Evolutionary conservation across 2,797 vertebrate species (phyloP).

Genomic region (Gymnodraco acuticeps): DNA sequence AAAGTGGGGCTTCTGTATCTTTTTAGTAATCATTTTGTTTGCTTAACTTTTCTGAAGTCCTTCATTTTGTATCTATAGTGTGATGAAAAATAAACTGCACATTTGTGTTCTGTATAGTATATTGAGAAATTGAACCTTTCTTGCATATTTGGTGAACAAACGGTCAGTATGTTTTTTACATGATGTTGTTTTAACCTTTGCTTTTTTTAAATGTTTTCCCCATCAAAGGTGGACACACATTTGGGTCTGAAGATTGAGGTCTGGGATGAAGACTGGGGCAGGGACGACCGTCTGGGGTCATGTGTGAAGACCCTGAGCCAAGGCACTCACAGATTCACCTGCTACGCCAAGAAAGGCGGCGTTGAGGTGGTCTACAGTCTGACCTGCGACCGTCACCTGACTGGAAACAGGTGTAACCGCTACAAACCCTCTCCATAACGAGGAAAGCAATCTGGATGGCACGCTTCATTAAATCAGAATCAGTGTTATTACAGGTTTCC

Average conservation of each 20-base stretch:
- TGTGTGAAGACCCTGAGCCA: fast-evolving
- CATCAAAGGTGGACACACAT: slow-evolving; percentile 51
- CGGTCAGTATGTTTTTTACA: background rate
- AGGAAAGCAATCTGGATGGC: background rate
- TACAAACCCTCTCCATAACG: slow-evolving; percentile 39
- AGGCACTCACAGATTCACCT: slow-evolving; percentile 27
- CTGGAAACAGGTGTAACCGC: slow-evolving; percentile 37
- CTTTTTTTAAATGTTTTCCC: background rate
- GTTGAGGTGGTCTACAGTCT: slow-evolving; percentile 31
- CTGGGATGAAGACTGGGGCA: fast-evolving
- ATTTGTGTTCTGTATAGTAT: no score
- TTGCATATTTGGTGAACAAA: no score
- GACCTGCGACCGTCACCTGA: slow-evolving; percentile 44
- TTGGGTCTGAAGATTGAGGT: background rate
- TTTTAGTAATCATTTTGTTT: no score
- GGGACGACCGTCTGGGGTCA: slow-evolving; percentile 15
- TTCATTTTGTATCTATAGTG: no score
- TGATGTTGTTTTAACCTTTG: background rate
- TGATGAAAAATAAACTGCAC: no score
- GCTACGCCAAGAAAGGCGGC: fast-evolving
- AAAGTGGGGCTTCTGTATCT: no score
- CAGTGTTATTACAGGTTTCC: no score
- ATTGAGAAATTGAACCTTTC: no score
- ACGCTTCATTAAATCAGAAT: no score
- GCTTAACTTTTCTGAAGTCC: no score